Base-by-base conservation (phyloP, 2,888 invertebrate genomes). In the Tinea pellionella region DNA sequence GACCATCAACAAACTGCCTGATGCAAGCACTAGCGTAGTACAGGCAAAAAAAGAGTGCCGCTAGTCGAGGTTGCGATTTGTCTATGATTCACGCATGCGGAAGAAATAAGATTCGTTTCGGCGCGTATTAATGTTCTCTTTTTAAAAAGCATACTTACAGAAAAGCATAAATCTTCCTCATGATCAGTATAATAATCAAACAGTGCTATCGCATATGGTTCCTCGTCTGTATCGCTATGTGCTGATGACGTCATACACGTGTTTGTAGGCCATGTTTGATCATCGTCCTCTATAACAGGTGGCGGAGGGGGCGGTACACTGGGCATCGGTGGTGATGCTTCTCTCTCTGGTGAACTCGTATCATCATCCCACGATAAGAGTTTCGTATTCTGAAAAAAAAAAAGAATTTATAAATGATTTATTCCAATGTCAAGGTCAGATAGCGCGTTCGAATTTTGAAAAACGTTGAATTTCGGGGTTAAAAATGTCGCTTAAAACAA, bases 151-250 rank as follows among this genome's bases (percentile, higher is more conserved):
- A 24, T 2, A 86, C 90, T 90, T 74, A 95, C 94, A 80, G 92
- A 92, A 74, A 96, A 92, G 65, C 90, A 88, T 63, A 96, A 89
- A 88, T 96, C 96, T 66, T 93, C 94, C 13, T 89, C 85, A 69
- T 95, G 94, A 12, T 89, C 87, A 12, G 93, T 92, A 63, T 90
- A 88, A 71, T 94, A 96, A 78, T 95, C 93, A 74, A 92, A 95
- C 43, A 94, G 78, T 12, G 95, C 94, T 62, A 95, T 88, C 15
- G 93, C 96, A 72, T 93, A 91, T 0, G 95, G 91, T 65, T 88
- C 81, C 16, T 88, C 77, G n/a, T 69, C 68, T 4, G 16, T 15
- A 1, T 2, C 4, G 9, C 12, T 19, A 13, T 55, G 16, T 4
- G 9, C 13, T 11, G 19, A 24, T 32, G 15, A 19, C 16, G 30